phyloP scores from a whole-genome alignment of 1,140 invertebrate species.

The Drosophila pectinifera region DNA sequence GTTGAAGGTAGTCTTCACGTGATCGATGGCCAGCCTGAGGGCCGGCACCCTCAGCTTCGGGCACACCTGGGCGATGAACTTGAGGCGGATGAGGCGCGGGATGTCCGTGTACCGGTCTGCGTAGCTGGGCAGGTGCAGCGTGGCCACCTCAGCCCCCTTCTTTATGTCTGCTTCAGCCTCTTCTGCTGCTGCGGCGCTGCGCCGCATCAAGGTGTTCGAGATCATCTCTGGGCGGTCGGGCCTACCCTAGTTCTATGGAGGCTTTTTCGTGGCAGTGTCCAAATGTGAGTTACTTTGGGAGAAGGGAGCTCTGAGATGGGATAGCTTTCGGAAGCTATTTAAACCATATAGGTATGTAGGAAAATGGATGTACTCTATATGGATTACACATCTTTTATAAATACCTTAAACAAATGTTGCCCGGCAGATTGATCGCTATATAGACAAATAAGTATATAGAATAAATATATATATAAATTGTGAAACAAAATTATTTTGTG shows the following conservation, averaged over 20 bases:
- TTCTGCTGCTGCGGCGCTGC: not conserved
- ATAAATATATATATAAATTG: too few relatives aligned
- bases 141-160: not conserved
- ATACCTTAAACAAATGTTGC: too few relatives aligned
- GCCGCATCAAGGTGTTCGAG: not conserved
- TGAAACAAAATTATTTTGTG: too few relatives aligned
- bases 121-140: slow-evolving; percentile 49
- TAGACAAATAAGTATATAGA: too few relatives aligned
- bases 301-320: slow-evolving; percentile 2
- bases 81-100: slow-evolving; percentile 42
- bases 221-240: not conserved
- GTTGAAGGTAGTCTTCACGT: slow-evolving; percentile 67
- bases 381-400: too few relatives aligned
- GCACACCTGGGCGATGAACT: slow-evolving; percentile 65
- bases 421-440: too few relatives aligned
- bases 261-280: not conserved
- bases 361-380: too few relatives aligned
- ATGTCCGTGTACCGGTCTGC: slow-evolving; percentile 56
- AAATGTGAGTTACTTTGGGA: not conserved
- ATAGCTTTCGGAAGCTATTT: not conserved
- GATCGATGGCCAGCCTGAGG: slow-evolving; percentile 55
- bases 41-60: slow-evolving; percentile 56
- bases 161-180: not conserved
- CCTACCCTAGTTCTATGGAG: not conserved
- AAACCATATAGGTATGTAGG: too few relatives aligned